These are phyloP conservation scores for Diprion similis DNA, from an alignment of 1,140 invertebrate genomes.

Conservation along the genomic window DNA sequence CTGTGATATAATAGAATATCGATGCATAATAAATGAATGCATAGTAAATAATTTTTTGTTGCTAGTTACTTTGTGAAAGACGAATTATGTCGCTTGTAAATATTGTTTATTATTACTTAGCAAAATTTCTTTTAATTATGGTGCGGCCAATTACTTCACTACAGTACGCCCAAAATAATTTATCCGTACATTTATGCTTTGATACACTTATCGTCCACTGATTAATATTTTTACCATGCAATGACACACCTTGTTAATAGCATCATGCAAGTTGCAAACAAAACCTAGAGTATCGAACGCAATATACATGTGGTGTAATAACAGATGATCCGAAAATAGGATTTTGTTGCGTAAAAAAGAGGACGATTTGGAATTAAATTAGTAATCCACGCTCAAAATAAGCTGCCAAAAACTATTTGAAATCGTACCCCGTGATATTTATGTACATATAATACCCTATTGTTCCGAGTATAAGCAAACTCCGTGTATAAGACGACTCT, in stretches of 20 bases:
- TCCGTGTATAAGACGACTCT: too few relatives aligned
- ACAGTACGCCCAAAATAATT: not conserved
- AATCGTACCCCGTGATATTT: slow-evolving; percentile 24
- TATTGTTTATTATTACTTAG: slow-evolving; percentile 25
- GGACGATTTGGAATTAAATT: slow-evolving; percentile 13
- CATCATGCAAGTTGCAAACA: not conserved
- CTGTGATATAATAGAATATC: slow-evolving; percentile 50
- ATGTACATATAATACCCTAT: slow-evolving; percentile 20
- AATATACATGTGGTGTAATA: not conserved
- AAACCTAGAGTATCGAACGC: not conserved
- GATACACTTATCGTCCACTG: not conserved
- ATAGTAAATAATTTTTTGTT: slow-evolving; percentile 34
- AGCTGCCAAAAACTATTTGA: slow-evolving; percentile 39
- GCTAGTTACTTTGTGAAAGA: slow-evolving; percentile 32
- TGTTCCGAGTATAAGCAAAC: not conserved
- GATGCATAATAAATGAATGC: slow-evolving; percentile 50
- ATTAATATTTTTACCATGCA: not conserved
- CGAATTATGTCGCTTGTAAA: slow-evolving; percentile 19
- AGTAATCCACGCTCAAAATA: slow-evolving; percentile 34
- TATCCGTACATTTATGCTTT: not conserved
- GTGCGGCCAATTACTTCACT: slow-evolving; percentile 22
- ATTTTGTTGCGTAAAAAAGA: not conserved
- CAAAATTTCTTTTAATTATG: slow-evolving; percentile 10
- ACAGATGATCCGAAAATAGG: not conserved
- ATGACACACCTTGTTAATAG: not conserved